A percentile compares a stretch with the other conserved stretches of the same genome.
Conservation (phyloP, 2,888 invertebrate species). For the Perithous albicinctus region DNA sequence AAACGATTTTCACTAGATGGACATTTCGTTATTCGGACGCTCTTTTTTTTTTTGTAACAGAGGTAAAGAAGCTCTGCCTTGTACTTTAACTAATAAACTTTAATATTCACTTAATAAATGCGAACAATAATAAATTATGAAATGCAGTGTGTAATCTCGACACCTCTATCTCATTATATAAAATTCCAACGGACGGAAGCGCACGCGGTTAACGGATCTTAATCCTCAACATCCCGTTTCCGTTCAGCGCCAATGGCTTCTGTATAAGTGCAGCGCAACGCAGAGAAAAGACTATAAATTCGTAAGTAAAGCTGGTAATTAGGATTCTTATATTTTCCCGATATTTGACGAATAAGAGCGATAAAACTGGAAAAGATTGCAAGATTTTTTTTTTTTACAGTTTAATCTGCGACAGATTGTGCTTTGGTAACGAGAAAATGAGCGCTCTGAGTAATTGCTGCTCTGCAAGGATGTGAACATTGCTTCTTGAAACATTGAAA, state of each 20-base stretch:
- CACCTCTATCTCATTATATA: slow-evolving; percentile 48
- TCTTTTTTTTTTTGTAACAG: not conserved
- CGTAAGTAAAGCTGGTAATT: not conserved
- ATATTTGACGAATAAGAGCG: slow-evolving; percentile 34
- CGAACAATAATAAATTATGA: slow-evolving; percentile 14
- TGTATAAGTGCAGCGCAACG: slow-evolving; percentile 15
- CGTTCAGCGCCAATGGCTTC: slow-evolving; percentile 60
- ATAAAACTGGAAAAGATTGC: slow-evolving; percentile 21
- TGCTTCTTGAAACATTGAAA: slow-evolving; percentile 11
- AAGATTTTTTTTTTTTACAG: not conserved
- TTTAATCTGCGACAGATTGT: not conserved
- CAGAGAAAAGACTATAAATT: not conserved
- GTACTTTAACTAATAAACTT: not conserved
- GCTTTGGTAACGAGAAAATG: not conserved
- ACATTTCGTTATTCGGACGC: not conserved
- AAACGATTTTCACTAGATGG: not conserved
- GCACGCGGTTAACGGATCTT: slow-evolving; percentile 62
- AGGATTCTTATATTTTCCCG: slow-evolving; percentile 4
- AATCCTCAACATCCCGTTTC: slow-evolving; percentile 58
- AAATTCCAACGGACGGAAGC: slow-evolving; percentile 59
- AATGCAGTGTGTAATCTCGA: slow-evolving; percentile 20
- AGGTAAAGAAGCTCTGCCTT: not conserved
- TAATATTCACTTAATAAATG: not conserved
- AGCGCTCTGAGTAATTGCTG: not conserved
- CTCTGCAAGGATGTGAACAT: not conserved